Evolutionary conservation across 2,888 invertebrate genomes (phyloP).

Genomic region (Hydroisotoma schaefferi): DNA sequence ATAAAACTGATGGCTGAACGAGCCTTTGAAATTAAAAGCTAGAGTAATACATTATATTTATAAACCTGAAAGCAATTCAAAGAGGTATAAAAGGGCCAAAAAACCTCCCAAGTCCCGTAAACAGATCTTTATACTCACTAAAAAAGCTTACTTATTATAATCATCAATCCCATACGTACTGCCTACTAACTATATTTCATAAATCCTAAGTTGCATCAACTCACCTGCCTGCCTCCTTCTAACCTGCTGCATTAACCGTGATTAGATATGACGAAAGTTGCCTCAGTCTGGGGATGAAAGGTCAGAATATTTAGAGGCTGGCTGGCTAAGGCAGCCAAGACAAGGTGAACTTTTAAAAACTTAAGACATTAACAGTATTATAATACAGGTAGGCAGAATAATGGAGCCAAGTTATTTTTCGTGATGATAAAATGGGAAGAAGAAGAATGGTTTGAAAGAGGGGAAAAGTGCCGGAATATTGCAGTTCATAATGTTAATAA

Average conservation of each 20-base stretch:
- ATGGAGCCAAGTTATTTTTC: slow-evolving; percentile 12
- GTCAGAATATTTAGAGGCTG: background rate
- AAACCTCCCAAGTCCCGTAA: slow-evolving; percentile 30
- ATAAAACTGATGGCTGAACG: slow-evolving; percentile 13
- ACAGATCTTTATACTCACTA: slow-evolving; percentile 34
- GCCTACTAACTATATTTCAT: no score
- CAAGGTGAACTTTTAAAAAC: background rate
- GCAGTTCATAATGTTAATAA: slow-evolving; percentile 14
- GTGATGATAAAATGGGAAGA: no score
- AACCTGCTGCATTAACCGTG: background rate
- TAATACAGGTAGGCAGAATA: slow-evolving; percentile 6
- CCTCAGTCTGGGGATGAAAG: background rate
- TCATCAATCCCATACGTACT: no score
- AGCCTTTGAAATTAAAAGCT: slow-evolving; percentile 8
- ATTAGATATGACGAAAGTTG: background rate
- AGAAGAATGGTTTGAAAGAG: slow-evolving; percentile 11
- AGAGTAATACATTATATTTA: slow-evolving; percentile 6
- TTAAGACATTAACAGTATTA: background rate
- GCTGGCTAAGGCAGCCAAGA: no score
- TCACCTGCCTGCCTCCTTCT: no score
- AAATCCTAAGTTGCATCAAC: no score
- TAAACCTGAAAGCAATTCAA: slow-evolving; percentile 3
- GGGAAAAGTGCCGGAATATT: slow-evolving; percentile 11
- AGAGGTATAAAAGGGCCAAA: background rate
- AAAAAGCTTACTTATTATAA: no score